phyloP scores from a whole-genome alignment of 2,113 vertebrate genomes.

The Centropus unirufus region DNA sequence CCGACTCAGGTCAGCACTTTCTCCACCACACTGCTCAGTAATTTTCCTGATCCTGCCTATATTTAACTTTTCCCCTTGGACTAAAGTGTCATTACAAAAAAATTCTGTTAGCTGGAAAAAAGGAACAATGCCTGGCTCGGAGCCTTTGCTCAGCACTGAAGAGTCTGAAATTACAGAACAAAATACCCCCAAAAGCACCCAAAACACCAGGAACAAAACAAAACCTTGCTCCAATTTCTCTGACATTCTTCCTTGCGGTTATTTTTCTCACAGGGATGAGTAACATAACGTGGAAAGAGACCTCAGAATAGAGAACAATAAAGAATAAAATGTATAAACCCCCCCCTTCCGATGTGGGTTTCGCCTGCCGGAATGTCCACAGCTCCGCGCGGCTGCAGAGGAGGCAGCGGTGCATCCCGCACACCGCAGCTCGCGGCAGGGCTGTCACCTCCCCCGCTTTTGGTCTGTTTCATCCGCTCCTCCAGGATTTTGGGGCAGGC shows the following conservation, averaged over 20 bases:
- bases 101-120: constrained; percentile 34
- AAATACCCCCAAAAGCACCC: not conserved
- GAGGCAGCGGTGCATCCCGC: not conserved
- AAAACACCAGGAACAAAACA: constrained; percentile 12
- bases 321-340: not conserved
- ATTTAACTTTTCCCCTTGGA: constrained; percentile 54
- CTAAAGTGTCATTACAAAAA: not conserved
- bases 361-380: not conserved
- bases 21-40: not conserved
- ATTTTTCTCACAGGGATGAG: not conserved
- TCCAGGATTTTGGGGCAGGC: not conserved
- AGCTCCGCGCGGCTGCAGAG: not conserved
- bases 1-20: constrained; percentile 22
- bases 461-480: not conserved
- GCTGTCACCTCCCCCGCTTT: not conserved
- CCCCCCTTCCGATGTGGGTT: not conserved
- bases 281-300: not conserved
- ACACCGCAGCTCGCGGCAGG: no score
- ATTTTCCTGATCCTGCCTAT: constrained; percentile 22
- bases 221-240: constrained; percentile 5
- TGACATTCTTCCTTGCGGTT: not conserved
- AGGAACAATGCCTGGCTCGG: constrained; percentile 13
- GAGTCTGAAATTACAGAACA: constrained; percentile 39
- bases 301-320: not conserved
- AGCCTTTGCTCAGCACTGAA: constrained; percentile 1